Percentiles rank a stretch among this genome's conserved stretches.
phyloP scores from a whole-genome alignment of 2,113 vertebrate species.

The Spermophilus dauricus region DNA sequence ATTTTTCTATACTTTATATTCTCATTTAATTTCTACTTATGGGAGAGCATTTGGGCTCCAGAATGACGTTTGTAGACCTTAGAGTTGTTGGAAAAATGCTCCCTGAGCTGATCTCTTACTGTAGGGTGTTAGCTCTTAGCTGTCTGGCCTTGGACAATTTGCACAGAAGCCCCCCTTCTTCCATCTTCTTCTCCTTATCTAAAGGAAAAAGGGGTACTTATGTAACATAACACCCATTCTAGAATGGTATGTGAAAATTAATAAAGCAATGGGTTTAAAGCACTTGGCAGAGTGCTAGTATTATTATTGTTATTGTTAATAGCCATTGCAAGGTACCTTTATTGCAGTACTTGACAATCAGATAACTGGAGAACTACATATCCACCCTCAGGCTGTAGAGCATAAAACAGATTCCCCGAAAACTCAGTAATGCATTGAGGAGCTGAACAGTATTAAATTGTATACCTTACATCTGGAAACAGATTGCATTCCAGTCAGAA shows the following conservation, averaged over 20 bases:
- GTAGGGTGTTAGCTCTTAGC: not conserved
- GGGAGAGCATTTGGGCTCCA: not conserved
- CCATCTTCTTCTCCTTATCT: not conserved
- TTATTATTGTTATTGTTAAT: not conserved
- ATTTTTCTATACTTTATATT: not conserved
- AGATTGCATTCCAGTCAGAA: too few relatives aligned
- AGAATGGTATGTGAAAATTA: not conserved
- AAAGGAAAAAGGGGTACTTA: not conserved
- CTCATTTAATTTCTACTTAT: not conserved
- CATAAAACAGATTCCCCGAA: not conserved
- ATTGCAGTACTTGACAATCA: not conserved
- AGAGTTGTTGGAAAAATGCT: not conserved
- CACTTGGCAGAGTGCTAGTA: not conserved
- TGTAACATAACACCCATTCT: not conserved
- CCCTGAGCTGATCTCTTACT: not conserved
- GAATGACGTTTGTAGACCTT: not conserved
- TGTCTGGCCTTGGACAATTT: not conserved
- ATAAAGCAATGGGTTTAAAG: not conserved
- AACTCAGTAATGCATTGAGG: not conserved
- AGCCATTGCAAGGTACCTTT: not conserved
- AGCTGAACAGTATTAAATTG: not conserved
- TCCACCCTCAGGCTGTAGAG: not conserved
- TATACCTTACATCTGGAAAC: not conserved
- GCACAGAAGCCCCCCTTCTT: not conserved
- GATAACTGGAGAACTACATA: not conserved